Percentiles rank a stretch among this genome's conserved stretches.
Evolutionary conservation across 2,797 vertebrate species (phyloP).

Genomic region (Pantherophis vulpinus): DNA sequence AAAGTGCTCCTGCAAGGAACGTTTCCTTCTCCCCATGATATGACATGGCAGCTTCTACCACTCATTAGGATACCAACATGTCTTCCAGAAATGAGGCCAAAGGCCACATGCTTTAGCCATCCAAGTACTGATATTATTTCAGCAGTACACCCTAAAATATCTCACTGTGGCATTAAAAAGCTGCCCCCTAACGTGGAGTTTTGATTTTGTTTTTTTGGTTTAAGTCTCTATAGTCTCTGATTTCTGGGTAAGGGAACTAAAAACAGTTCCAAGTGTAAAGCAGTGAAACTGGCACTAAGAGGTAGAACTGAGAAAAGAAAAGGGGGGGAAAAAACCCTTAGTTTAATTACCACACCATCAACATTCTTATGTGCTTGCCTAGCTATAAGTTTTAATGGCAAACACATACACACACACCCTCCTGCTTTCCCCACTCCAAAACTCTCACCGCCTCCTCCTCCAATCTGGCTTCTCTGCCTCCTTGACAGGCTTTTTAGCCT

Average conservation of each 20-base stretch:
- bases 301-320: constrained; percentile 39
- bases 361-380: constrained; percentile 70
- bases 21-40: constrained; percentile 59
- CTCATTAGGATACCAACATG: constrained; percentile 62
- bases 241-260: constrained; percentile 34
- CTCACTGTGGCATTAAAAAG: constrained; percentile 30
- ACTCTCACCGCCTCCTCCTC: constrained; percentile 79
- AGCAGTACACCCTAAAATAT: constrained; percentile 10
- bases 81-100: constrained; percentile 62
- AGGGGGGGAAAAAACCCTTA: constrained; percentile 70
- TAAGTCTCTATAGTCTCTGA: constrained; percentile 38
- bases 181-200: constrained; percentile 2
- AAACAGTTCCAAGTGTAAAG: constrained; percentile 70
- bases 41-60: constrained; percentile 61
- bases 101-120: constrained; percentile 41
- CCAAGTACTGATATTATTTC: constrained; percentile 25
- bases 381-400: constrained; percentile 72
- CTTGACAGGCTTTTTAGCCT: constrained; percentile 76
- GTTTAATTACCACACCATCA: constrained; percentile 57
- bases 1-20: constrained; percentile 61
- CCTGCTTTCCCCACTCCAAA: constrained; percentile 71
- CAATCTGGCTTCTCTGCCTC: constrained; percentile 78
- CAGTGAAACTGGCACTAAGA: constrained; percentile 46
- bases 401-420: constrained; percentile 58
- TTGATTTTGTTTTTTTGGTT: background rate